phyloP scores from a whole-genome alignment of 2,113 vertebrate genomes.

The Callaeas wilsoni region DNA sequence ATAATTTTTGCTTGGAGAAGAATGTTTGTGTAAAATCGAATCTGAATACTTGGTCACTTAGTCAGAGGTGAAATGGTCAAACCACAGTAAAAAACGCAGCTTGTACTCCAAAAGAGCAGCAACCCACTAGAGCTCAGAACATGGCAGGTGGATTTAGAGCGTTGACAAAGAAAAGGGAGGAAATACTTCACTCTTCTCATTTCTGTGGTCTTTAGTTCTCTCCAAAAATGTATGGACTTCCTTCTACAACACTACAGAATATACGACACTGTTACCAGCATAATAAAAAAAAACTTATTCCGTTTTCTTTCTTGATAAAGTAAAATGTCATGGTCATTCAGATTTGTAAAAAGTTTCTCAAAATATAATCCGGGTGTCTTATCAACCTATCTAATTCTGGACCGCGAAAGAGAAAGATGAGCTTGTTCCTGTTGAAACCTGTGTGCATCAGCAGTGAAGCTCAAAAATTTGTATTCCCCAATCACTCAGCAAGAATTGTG shows the following conservation, averaged over 20 bases:
- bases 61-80: not conserved
- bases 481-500: not conserved
- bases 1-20: not conserved
- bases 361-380: not conserved
- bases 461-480: not conserved
- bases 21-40: not conserved
- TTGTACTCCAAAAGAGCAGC: not conserved
- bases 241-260: not conserved
- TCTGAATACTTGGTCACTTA: not conserved
- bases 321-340: rapidly evolving
- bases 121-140: not conserved
- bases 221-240: not conserved
- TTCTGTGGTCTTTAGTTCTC: not conserved
- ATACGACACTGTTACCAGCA: not conserved
- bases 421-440: not conserved
- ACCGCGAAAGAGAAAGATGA: not conserved
- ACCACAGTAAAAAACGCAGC: not conserved
- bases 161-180: not conserved
- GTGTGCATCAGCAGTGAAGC: not conserved
- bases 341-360: not conserved
- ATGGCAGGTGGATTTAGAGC: not conserved
- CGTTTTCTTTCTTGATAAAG: not conserved
- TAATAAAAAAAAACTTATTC: not conserved
- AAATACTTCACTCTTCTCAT: not conserved
- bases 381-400: not conserved